Evolutionary conservation across 2,797 vertebrate genomes (phyloP).

Genomic region (Ispidina lecontei): DNA sequence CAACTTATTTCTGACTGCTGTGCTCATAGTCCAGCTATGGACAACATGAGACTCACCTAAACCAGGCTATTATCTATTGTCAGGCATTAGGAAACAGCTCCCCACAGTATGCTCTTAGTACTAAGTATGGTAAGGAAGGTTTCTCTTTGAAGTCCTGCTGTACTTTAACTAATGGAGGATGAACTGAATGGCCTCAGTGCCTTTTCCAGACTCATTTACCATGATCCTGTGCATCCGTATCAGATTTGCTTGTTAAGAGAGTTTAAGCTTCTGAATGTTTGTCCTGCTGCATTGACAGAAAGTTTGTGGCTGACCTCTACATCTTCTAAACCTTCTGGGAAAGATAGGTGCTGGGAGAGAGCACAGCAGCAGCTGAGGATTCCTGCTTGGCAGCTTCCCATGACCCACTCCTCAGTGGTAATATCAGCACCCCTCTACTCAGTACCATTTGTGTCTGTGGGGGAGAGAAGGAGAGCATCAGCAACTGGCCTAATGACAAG

Average conservation of each 20-base stretch:
- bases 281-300: background rate
- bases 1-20: background rate
- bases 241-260: background rate
- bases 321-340: background rate
- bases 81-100: background rate
- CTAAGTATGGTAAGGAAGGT: background rate
- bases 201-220: background rate
- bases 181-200: background rate
- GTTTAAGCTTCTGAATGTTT: background rate
- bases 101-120: background rate
- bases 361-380: background rate
- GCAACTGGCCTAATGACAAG: background rate
- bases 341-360: rapidly evolving
- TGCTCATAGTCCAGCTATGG: background rate
- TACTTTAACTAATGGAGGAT: background rate
- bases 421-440: background rate
- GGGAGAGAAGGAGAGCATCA: background rate
- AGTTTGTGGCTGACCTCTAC: background rate
- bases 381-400: background rate
- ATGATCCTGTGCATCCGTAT: background rate
- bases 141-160: background rate
- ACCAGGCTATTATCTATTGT: background rate
- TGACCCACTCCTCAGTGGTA: background rate
- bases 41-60: background rate
- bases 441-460: background rate